phyloP scores from a whole-genome alignment of 2,113 vertebrate genomes.

The Benitochromis conjunctus region DNA sequence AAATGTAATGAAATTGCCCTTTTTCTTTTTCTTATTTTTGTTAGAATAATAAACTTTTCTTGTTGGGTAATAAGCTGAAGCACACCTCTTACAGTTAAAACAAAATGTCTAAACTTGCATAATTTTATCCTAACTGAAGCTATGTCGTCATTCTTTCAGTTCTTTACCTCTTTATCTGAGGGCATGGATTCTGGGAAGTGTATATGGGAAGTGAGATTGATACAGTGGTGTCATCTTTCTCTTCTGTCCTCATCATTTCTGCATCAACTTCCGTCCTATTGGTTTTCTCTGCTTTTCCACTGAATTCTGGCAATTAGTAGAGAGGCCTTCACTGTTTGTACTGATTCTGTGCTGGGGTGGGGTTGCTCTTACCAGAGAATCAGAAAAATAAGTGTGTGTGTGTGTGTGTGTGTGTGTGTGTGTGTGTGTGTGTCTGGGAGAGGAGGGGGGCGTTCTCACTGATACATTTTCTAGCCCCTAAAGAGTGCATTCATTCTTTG shows the following conservation, averaged over 20 bases:
- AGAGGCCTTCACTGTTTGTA: background rate
- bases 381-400: background rate
- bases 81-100: too few relatives aligned
- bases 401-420: background rate
- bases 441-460: background rate
- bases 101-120: background rate
- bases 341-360: background rate
- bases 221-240: background rate
- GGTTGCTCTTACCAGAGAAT: background rate
- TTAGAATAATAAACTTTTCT: background rate
- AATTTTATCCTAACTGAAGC: background rate
- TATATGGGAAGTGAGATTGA: background rate
- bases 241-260: background rate
- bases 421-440: background rate
- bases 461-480: background rate
- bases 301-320: background rate
- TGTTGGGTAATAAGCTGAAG: background rate
- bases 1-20: background rate
- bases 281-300: background rate
- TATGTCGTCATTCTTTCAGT: background rate
- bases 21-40: background rate
- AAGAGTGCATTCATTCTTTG: background rate
- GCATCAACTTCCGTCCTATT: background rate
- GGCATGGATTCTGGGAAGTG: background rate
- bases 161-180: background rate